Base-by-base conservation (phyloP, 2,113 vertebrate species). In the Arvicanthis niloticus region DNA sequence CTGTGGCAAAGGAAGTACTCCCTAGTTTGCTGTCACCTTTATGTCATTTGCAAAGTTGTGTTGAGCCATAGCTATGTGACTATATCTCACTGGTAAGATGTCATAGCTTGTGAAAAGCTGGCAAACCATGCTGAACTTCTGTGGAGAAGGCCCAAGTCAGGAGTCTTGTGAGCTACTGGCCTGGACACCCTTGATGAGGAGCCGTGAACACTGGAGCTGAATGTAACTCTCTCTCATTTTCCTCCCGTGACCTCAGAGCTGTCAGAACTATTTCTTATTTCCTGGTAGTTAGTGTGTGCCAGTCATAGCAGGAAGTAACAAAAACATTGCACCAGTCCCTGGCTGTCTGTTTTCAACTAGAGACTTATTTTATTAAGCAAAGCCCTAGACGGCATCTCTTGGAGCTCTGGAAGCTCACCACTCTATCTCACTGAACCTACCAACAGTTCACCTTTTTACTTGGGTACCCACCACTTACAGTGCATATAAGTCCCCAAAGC, bases 261-360 rank as follows among this genome's bases (percentile, higher is more conserved):
- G 7, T 86, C 92, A 48, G 40, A 75, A 91, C 40, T 77, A 3
- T 92, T 88, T 17, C 78, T 95, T 81, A 37, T 93, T 96, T 65
- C 78, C 34, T 80, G 62, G 56, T 87, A n/a, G 48, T 11, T 10
- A 45, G 7, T 68, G 0, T 87, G 31, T 88, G 89, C 77, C 89
- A 76, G 51, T 93, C 60, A 48, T 16, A 72, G 45, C 37, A 26
- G 72, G 7, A 51, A 58, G 42, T 21, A 34, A 88, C 75, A 75
- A 1, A 60, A n/a, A 56, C n/a, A 37, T 58, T 21, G 9, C 22
- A 2, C 75, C 60, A n/a, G 7, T 75, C 21, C 53, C 29, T 34
- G 48, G 24, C 10, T 67, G n/a, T 48, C 26, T 89, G 45, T 77
- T 80, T 77, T 80, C 53, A 88, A n/a, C 19, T 45, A 58, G 45